Percentiles rank a stretch among this genome's conserved stretches.
Evolutionary conservation across 2,797 vertebrate species (phyloP).

Genomic region (Neostethus bicornis): DNA sequence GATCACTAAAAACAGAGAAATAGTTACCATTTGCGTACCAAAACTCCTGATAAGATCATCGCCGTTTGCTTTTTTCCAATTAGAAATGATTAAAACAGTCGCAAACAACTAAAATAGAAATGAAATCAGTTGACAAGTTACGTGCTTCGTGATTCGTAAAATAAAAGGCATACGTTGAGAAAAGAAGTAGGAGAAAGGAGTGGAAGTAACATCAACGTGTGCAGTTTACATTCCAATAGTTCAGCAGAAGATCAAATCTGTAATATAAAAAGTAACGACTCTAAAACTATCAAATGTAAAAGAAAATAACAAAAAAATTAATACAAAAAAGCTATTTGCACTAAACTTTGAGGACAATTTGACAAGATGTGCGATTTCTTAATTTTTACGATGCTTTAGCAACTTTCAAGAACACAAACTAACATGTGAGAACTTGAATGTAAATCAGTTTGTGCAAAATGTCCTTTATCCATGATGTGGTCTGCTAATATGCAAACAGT

Average conservation of each 20-base stretch:
- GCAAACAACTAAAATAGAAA: neutral
- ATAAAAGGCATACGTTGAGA: slow-evolving; percentile 1
- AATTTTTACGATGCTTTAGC: no score
- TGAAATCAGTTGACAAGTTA: neutral
- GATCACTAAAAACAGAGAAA: neutral
- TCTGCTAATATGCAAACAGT: neutral
- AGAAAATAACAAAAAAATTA: no score
- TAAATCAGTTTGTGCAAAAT: neutral
- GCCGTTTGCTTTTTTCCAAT: neutral
- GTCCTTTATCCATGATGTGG: neutral
- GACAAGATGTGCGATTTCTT: no score
- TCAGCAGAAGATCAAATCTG: no score
- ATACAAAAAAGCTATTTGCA: no score
- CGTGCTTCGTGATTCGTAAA: slow-evolving; percentile 12
- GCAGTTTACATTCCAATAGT: no score
- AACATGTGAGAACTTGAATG: neutral
- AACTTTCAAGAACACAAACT: neutral
- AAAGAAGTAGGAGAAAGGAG: slow-evolving; percentile 57
- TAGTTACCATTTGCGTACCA: no score
- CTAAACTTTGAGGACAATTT: no score
- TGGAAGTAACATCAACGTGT: slow-evolving; percentile 56
- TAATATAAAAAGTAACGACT: neutral
- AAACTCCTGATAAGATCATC: no score
- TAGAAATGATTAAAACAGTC: neutral
- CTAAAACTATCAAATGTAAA: neutral